Conservation (phyloP, 1,140 invertebrate genomes). For the Drosophila novamexicana region DNA sequence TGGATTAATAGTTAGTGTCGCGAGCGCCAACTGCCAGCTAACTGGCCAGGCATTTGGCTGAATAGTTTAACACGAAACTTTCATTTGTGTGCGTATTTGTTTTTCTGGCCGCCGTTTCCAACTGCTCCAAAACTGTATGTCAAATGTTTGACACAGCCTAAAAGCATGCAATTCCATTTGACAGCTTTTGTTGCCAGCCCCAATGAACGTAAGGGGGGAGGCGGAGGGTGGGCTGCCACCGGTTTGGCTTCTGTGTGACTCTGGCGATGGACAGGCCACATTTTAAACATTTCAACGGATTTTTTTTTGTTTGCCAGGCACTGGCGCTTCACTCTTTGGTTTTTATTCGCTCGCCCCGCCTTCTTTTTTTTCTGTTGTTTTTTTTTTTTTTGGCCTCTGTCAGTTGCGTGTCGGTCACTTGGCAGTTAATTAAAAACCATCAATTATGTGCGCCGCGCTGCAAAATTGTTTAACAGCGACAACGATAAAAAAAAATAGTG, state of each 20-base stretch:
- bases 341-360: background rate
- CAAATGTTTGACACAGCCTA: slow-evolving; percentile 42
- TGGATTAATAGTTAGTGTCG: slow-evolving; percentile 9
- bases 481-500: background rate
- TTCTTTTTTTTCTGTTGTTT: background rate
- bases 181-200: slow-evolving; percentile 66
- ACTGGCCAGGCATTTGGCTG: slow-evolving; percentile 2
- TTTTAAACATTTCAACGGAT: slow-evolving; percentile 36
- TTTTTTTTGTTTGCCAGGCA: slow-evolving; percentile 23
- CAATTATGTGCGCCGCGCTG: slow-evolving; percentile 68
- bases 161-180: slow-evolving; percentile 61
- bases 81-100: slow-evolving; percentile 27
- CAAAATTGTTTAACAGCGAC: slow-evolving; percentile 50
- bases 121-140: slow-evolving; percentile 10
- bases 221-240: background rate
- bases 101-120: background rate
- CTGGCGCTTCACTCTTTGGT: slow-evolving; percentile 9
- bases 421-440: slow-evolving; percentile 82
- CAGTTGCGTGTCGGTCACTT: slow-evolving; percentile 75
- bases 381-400: slow-evolving; percentile 33
- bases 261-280: slow-evolving; percentile 33
- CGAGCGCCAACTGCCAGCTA: background rate
- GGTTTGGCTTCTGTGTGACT: background rate
- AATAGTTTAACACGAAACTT: slow-evolving; percentile 4
- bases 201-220: slow-evolving; percentile 10